Percentiles rank a stretch among this genome's conserved stretches.
Evolutionary conservation across 2,113 vertebrate genomes (phyloP).

Genomic region (Tachuris rubrigastra): DNA sequence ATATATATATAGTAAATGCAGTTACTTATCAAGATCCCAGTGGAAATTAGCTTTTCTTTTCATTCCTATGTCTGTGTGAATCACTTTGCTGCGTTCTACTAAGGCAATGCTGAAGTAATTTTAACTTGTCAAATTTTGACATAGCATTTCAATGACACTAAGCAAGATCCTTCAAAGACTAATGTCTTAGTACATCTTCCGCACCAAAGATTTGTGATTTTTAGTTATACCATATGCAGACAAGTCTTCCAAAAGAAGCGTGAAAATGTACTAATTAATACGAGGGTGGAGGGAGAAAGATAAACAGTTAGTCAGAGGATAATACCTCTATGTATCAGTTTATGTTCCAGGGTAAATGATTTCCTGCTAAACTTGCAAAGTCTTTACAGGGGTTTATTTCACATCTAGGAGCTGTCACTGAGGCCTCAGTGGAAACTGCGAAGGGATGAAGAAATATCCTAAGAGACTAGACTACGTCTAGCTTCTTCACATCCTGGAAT

Average conservation of each 20-base stretch:
- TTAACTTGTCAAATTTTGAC: background rate
- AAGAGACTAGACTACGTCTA: background rate
- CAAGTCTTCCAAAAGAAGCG: background rate
- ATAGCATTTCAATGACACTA: background rate
- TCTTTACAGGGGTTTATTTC: background rate
- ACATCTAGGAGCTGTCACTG: background rate
- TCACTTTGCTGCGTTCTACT: background rate
- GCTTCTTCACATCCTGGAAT: background rate
- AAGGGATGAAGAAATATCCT: background rate
- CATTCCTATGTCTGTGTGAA: background rate
- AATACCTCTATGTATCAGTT: background rate
- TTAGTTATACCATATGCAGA: background rate
- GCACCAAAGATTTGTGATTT: background rate
- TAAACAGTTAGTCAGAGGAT: background rate
- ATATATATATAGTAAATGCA: too few species aligned
- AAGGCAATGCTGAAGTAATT: background rate
- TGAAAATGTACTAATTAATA: constrained; percentile 10
- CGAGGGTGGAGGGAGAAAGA: background rate
- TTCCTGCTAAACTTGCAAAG: background rate
- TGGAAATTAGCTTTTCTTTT: background rate
- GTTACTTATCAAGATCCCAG: background rate
- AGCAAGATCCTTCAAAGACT: background rate
- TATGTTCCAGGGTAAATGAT: background rate
- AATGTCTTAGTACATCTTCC: background rate
- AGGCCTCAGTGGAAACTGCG: background rate